These are phyloP conservation scores for Pseudolaguvia tuberculata DNA, from an alignment of 2,113 vertebrate species.

Conservation along the genomic window DNA sequence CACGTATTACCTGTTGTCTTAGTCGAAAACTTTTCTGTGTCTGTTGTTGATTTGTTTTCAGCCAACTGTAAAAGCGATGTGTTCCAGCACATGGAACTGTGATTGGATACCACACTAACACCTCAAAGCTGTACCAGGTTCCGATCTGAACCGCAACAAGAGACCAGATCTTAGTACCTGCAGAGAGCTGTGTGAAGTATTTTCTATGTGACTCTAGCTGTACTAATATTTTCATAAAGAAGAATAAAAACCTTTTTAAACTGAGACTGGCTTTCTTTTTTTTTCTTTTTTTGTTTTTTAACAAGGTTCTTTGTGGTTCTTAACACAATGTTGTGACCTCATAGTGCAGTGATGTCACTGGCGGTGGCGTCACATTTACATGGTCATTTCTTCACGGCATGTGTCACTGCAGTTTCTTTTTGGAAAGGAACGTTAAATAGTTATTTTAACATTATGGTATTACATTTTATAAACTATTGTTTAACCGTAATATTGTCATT, in stretches of 20 bases:
- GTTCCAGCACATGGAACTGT: constrained; percentile 55
- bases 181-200: not conserved
- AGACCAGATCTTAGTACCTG: not conserved
- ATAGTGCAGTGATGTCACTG: not conserved
- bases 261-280: not conserved
- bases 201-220: not conserved
- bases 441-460: not conserved
- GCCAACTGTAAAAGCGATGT: constrained; percentile 56
- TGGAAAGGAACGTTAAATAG: not conserved
- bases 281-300: not conserved
- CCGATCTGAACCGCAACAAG: not conserved
- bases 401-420: not conserved
- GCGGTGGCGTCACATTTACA: not conserved
- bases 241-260: constrained; percentile 33
- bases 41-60: constrained; percentile 41
- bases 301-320: too few species aligned
- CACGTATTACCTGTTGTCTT: not conserved
- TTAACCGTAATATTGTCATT: too few species aligned
- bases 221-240: constrained; percentile 1
- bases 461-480: too few species aligned
- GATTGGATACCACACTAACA: constrained; percentile 11
- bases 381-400: not conserved
- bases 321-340: not conserved
- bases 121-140: not conserved
- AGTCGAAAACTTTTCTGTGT: not conserved